Evolutionary conservation across 2,113 vertebrate species (phyloP).

Genomic region (Psettodes erumei): DNA sequence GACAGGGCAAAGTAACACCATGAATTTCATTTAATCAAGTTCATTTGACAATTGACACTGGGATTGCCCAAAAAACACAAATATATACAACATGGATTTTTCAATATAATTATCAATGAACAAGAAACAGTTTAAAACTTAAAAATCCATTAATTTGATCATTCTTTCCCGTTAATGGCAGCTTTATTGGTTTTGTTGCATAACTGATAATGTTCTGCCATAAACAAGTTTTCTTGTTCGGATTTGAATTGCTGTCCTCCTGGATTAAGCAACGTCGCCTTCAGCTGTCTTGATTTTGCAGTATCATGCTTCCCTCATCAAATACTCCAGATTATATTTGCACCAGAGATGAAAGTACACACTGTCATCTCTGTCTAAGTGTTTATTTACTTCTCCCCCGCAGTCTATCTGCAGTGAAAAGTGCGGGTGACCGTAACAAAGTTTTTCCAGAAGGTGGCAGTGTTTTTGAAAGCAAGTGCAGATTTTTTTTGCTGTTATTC

Average conservation of each 20-base stretch:
- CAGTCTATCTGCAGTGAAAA: background rate
- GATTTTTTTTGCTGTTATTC: background rate
- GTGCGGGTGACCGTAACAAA: background rate
- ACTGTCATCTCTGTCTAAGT: background rate
- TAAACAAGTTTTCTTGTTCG: background rate
- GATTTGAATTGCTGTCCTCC: background rate
- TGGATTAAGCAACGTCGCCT: background rate
- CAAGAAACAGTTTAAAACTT: background rate
- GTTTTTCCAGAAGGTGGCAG: conserved; percentile 26
- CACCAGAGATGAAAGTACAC: background rate
- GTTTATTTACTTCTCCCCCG: background rate
- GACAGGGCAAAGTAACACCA: background rate
- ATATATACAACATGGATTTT: too few relatives aligned
- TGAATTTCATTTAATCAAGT: too few relatives aligned
- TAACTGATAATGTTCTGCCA: background rate
- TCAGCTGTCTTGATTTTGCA: background rate
- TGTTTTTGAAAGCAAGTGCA: background rate
- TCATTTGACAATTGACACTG: background rate
- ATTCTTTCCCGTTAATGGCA: background rate
- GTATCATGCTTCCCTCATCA: background rate
- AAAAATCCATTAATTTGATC: background rate
- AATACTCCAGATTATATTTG: background rate
- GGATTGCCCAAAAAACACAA: background rate
- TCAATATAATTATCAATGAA: background rate
- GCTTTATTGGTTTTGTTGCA: background rate